Base-by-base conservation (phyloP, 2,888 invertebrate species). In the Lasius platythorax region DNA sequence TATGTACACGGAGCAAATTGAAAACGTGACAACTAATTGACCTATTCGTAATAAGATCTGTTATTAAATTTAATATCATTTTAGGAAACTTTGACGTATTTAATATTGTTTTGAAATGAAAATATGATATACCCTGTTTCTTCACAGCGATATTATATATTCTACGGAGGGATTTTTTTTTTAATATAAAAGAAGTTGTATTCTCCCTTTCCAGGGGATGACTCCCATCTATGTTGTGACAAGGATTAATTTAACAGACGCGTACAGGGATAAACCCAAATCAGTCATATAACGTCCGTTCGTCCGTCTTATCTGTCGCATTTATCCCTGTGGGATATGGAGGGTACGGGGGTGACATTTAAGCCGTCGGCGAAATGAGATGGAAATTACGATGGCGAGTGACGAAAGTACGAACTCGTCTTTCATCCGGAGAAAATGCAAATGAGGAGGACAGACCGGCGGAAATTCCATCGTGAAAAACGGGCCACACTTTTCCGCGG, bases 271-370 rank as follows among this genome's bases (percentile, higher is more conserved):
- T 67, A 46, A 28, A 58, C 18, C 61, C 79, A 79, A 79, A 79
- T 79, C 79, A 73, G 73, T 73, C 72, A 23, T 72, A 23, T 73
- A 79, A 78, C n/a, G 78, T 76, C 23, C 30, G 15, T 72, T 12
- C 18, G 33, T 72, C 8, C 28, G 43, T 23, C 61, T 73, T 72
- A 79, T 81, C 79, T 46, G 61, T 81, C 73, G 46, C 46, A 61
- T 73, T 81, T 61, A 73, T 73, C 28, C 72, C 33, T 37, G 18
- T n/a, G 33, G 30, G 8, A 18, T n/a, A 6, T 43, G 11, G 11
- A 64, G 15, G 12, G 11, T 66, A 28, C 18, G 37, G 40, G 61
- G n/a, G 8, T n/a, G 46, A 33, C 58, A 61, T 61, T 73, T 61
- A 81, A 81, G 33, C 61, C 30, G 37, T 68, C 9, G 18, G 33